A percentile compares a stretch with the other conserved stretches of the same genome.
Conservation (phyloP, 2,113 vertebrate species). For the Conger conger region DNA sequence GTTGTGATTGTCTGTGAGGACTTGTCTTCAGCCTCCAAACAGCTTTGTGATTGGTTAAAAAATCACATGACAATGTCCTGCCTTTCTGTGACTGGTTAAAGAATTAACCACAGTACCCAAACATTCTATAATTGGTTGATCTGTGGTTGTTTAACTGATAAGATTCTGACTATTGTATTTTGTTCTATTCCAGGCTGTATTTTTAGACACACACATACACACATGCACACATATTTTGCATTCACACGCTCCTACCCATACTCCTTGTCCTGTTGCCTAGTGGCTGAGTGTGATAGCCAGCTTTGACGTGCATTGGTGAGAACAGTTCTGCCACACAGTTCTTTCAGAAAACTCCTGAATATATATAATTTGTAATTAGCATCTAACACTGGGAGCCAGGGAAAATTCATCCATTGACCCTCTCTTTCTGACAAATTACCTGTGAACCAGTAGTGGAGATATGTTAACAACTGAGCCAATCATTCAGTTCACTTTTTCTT, state of each 20-base stretch:
- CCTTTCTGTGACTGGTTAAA: background rate
- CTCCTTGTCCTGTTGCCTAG: no score
- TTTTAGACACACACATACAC: constrained; percentile 53
- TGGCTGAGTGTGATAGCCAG: no score
- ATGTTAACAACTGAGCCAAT: no score
- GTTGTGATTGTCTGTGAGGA: constrained; percentile 67
- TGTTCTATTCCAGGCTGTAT: background rate
- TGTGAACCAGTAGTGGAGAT: no score
- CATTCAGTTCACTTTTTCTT: no score
- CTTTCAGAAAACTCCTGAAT: background rate
- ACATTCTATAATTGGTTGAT: constrained; percentile 1
- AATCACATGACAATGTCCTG: background rate
- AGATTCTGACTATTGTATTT: constrained; percentile 24
- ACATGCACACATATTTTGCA: constrained; percentile 28
- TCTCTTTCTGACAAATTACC: no score
- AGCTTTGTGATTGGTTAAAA: constrained; percentile 3
- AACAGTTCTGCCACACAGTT: constrained; percentile 18
- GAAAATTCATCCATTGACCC: no score
- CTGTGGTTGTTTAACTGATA: constrained; percentile 68
- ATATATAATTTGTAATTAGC: no score
- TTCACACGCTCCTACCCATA: constrained; percentile 14
- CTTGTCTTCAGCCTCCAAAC: background rate
- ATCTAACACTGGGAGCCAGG: no score
- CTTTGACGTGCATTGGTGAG: constrained; percentile 54
- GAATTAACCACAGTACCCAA: background rate